A percentile compares a stretch with the other conserved stretches of the same genome.
Conservation (phyloP, 2,113 vertebrate genomes). For the Varanus komodoensis region DNA sequence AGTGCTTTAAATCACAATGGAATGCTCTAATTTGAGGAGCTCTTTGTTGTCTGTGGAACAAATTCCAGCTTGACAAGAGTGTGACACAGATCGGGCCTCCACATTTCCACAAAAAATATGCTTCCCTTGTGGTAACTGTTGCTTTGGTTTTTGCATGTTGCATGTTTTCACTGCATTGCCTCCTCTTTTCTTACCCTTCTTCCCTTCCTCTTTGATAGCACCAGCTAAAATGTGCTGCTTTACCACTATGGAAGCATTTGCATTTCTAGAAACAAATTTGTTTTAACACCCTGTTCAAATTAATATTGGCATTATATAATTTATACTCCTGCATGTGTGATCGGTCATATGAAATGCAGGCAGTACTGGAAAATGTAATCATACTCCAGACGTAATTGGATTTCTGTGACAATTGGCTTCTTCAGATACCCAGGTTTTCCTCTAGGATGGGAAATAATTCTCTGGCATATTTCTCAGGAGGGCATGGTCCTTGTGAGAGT, state of each 20-base stretch:
- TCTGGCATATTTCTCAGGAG: slow-evolving; percentile 49
- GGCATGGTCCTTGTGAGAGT: slow-evolving; percentile 69
- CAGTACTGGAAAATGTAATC: slow-evolving; percentile 59
- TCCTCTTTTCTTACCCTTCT: neutral
- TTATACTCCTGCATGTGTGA: slow-evolving; percentile 51
- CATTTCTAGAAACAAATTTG: slow-evolving; percentile 62
- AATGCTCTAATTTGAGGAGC: neutral
- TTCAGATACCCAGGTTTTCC: neutral
- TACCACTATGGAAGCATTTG: slow-evolving; percentile 71
- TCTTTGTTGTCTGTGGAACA: slow-evolving; percentile 17
- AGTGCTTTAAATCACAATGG: neutral
- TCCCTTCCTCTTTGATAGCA: slow-evolving; percentile 38
- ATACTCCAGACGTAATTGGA: slow-evolving; percentile 32
- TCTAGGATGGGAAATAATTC: neutral
- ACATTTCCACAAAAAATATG: neutral
- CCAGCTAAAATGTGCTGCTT: slow-evolving; percentile 63
- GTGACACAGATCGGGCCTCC: neutral
- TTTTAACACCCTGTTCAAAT: slow-evolving; percentile 39
- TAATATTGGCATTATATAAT: slow-evolving; percentile 32
- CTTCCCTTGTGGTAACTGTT: slow-evolving; percentile 11
- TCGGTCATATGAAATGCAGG: slow-evolving; percentile 42
- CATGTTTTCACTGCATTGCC: slow-evolving; percentile 12
- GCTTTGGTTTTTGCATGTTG: slow-evolving; percentile 44
- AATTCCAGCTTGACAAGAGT: neutral
- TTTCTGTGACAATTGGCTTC: slow-evolving; percentile 34